Base-by-base conservation (phyloP, 2,113 vertebrate species). In the Capreolus pygargus region DNA sequence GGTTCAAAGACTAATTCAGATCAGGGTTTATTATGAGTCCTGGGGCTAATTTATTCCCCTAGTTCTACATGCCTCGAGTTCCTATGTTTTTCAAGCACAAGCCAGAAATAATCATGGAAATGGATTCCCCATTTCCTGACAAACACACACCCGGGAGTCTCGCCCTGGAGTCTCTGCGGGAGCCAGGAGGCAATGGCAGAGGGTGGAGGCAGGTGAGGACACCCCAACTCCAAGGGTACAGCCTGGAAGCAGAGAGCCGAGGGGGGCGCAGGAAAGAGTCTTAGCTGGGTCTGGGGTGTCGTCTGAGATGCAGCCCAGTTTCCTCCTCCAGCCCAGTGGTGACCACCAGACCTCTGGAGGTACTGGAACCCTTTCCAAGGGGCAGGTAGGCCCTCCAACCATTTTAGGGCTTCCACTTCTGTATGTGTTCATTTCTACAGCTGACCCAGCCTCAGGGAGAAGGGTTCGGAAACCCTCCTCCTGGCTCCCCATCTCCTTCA, bases 1-100 rank as follows among this genome's bases (percentile, higher is more conserved):
- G 90, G n/a, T 19, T 27, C 47, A 81, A 74, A 55, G 10, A 54
- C 61, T 95, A 67, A 95, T 92, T 97, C 89, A 96, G 84, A 91
- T 58, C 84, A 64, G 23, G 25, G 13, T 64, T 39, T 74, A 43
- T 36, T 19, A 25, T 74, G 89, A 70, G 79, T 60, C 33, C 15
- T 25, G 2, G 7, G 45, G 82, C 47, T 90, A 43, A 50, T 67
- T 76, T 89, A 92, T 93, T 36, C 12, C 10, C 67, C 17, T 13
- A 0, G n/a, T 58, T 93, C 64, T 54, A 8, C 27, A 55, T 39
- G 19, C 27, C n/a, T 57, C n/a, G 89, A 89, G 47, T 82, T 92
- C 27, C 60, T 30, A 27, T 52, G 39, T 17, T 9, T 50, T 85
- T 36, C 47, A 88, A 87, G 27, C n/a, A 57, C 4, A 36, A 81